Evolutionary conservation across 2,797 vertebrate species (phyloP).

Genomic region (Acanthiza pusilla): DNA sequence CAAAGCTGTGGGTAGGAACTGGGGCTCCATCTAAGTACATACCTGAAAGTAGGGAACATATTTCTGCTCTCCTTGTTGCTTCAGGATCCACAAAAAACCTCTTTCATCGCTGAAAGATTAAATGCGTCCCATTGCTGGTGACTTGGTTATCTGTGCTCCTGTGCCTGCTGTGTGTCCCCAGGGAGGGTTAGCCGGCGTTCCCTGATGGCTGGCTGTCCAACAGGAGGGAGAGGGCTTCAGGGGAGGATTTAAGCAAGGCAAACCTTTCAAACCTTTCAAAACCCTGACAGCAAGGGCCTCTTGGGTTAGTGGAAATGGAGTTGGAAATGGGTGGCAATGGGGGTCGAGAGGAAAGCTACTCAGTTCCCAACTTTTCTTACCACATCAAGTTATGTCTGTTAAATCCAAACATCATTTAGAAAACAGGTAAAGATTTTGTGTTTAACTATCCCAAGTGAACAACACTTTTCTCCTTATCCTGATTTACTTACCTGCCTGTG

Average conservation of each 20-base stretch:
- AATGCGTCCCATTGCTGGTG: not conserved
- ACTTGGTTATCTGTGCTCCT: not conserved
- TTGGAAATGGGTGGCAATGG: not conserved
- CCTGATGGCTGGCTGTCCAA: fast-evolving
- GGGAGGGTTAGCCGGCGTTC: not conserved
- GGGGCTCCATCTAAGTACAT: not conserved
- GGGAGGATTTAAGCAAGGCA: not conserved
- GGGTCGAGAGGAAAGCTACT: not conserved
- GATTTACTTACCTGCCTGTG: not conserved
- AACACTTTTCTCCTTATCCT: not conserved
- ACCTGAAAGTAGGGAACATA: not conserved
- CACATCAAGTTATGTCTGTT: not conserved
- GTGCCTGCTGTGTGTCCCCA: not conserved
- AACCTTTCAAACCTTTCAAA: not conserved
- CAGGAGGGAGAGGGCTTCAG: not conserved
- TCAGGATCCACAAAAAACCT: not conserved
- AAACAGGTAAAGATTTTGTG: not conserved
- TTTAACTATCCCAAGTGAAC: not conserved
- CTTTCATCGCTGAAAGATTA: not conserved
- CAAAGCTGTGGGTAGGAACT: not conserved
- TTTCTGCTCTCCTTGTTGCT: not conserved
- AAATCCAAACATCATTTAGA: not conserved
- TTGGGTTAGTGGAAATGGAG: not conserved
- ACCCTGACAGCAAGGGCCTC: not conserved
- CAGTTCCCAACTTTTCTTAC: not conserved